These are phyloP conservation scores for Drosophila navojoa DNA, from an alignment of 1,140 invertebrate species.

Conservation along the genomic window DNA sequence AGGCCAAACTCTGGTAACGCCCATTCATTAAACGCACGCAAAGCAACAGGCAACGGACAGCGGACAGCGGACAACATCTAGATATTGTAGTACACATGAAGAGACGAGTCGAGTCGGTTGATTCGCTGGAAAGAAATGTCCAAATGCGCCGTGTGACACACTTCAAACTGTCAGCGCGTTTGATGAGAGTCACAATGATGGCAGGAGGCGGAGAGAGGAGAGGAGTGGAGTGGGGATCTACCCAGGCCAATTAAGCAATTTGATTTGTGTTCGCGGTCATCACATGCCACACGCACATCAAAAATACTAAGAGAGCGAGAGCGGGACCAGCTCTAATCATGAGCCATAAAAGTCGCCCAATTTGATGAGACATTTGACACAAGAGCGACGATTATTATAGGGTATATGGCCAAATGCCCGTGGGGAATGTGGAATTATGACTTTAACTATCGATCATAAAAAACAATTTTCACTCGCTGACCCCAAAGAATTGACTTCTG, in stretches of 20 bases:
- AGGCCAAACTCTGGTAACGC: conserved; percentile 14
- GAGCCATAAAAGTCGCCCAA: conserved; percentile 30
- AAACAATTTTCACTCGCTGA: conserved; percentile 54
- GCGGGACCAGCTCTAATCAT: conserved; percentile 35
- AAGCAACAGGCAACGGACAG: conserved; percentile 13
- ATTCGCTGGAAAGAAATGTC: conserved; percentile 40
- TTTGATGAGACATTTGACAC: conserved; percentile 42
- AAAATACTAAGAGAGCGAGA: neutral
- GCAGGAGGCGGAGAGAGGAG: neutral
- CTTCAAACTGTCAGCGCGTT: conserved; percentile 49
- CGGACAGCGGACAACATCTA: neutral
- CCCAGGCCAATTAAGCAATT: conserved; percentile 58
- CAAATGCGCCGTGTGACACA: conserved; percentile 44
- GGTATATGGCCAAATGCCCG: neutral
- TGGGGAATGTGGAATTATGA: conserved; percentile 8
- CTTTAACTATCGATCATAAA: conserved; percentile 56
- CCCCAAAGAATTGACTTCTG: conserved; percentile 45
- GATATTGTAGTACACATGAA: neutral
- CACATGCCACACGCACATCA: conserved; percentile 42
- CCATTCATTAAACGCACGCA: conserved; percentile 45
- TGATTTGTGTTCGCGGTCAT: conserved; percentile 50
- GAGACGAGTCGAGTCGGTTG: conserved; percentile 1
- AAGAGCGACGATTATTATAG: conserved; percentile 11
- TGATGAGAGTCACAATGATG: conserved; percentile 5
- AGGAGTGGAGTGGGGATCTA: neutral